Conservation (phyloP, 1,140 invertebrate species). For the Drosophila burlai region DNA sequence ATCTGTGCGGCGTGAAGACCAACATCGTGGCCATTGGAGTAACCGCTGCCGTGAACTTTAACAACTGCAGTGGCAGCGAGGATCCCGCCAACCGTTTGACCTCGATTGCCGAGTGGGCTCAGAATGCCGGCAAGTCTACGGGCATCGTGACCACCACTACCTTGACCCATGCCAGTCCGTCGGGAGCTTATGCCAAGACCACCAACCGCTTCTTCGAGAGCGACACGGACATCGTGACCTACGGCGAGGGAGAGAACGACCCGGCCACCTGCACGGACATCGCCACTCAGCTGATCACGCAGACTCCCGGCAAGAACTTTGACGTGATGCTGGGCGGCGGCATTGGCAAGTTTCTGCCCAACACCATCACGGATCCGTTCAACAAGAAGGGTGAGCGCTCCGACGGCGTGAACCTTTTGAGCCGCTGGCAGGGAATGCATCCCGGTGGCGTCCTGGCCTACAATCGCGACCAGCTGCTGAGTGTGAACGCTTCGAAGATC, state of each 20-base stretch:
- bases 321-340: conserved; percentile 90
- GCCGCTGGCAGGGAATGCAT: conserved; percentile 85
- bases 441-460: conserved; percentile 86
- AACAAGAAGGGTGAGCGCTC: conserved; percentile 86
- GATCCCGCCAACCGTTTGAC: conserved; percentile 86
- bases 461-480: conserved; percentile 86
- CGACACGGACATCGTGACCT: conserved; percentile 86
- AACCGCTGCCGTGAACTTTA: conserved; percentile 87
- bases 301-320: conserved; percentile 86
- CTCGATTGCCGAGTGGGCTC: conserved; percentile 94
- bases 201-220: conserved; percentile 92
- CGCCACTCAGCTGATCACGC: conserved; percentile 88
- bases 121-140: conserved; percentile 88
- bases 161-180: conserved; percentile 82
- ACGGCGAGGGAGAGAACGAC: conserved; percentile 55
- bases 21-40: conserved; percentile 89
- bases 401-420: conserved; percentile 86
- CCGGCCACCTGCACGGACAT: conserved; percentile 86
- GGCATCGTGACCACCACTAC: conserved; percentile 82
- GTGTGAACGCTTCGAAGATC: conserved; percentile 67
- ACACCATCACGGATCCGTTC: conserved; percentile 85
- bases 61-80: conserved; percentile 90
- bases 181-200: conserved; percentile 86
- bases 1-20: conserved; percentile 90
- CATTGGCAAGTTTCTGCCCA: conserved; percentile 87